Evolutionary conservation across 2,113 vertebrate species (phyloP).

Genomic region (Peromyscus maniculatus): DNA sequence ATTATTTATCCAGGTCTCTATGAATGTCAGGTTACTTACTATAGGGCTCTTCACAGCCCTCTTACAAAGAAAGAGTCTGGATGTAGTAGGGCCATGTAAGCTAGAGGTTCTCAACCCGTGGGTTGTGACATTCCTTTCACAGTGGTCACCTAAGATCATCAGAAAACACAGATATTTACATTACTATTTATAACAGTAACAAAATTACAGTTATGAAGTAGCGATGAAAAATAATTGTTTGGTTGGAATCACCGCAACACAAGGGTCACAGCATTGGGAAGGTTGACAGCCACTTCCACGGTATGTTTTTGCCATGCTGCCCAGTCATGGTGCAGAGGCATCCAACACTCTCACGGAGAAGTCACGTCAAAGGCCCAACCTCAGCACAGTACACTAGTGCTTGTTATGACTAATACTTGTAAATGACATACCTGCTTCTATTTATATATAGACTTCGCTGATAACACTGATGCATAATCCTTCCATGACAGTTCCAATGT

Average conservation of each 20-base stretch:
- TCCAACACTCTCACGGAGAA: background rate
- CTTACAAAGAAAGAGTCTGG: background rate
- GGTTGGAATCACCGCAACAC: rapidly evolving
- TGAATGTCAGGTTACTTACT: background rate
- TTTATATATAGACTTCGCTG: background rate
- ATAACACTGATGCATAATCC: background rate
- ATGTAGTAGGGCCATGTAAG: background rate
- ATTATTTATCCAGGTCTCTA: constrained; percentile 5
- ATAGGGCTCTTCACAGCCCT: background rate
- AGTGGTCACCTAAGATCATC: background rate
- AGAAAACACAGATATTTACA: background rate
- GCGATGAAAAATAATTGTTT: background rate
- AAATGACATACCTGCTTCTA: background rate
- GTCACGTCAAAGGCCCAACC: background rate
- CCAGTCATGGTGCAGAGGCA: background rate
- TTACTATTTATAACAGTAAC: background rate
- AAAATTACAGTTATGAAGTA: background rate
- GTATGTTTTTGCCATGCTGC: background rate
- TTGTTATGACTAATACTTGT: background rate
- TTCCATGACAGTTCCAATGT: background rate
- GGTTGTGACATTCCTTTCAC: background rate
- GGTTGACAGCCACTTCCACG: background rate
- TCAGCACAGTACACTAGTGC: background rate
- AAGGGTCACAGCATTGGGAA: background rate
- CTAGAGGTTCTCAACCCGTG: background rate